Evolutionary conservation across 1,140 invertebrate species (phyloP).

Genomic region (Lordiphosa stackelbergi): DNA sequence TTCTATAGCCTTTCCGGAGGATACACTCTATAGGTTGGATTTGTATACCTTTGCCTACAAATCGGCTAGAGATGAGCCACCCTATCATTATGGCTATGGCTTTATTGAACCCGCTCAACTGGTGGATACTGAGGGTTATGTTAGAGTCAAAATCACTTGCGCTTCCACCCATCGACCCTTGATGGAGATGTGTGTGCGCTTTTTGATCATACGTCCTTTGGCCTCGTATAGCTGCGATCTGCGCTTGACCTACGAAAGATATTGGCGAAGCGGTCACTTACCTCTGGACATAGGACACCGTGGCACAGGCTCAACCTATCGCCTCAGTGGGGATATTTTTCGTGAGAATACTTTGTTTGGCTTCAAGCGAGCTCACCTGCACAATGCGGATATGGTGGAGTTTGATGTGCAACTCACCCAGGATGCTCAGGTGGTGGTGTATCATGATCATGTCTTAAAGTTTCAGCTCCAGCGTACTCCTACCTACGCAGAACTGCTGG

Average conservation of each 20-base stretch:
- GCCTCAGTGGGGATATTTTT: conserved; percentile 1
- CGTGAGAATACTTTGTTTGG: conserved; percentile 58
- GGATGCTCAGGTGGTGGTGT: conserved; percentile 55
- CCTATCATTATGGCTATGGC: conserved; percentile 59
- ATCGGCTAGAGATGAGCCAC: conserved; percentile 32
- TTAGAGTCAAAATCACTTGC: conserved; percentile 39
- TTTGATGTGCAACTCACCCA: conserved; percentile 60
- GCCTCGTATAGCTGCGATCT: conserved; percentile 17
- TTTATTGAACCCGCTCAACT: conserved; percentile 32
- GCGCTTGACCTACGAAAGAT: conserved; percentile 23
- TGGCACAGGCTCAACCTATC: conserved; percentile 44
- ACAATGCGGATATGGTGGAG: conserved; percentile 59
- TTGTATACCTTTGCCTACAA: conserved; percentile 48
- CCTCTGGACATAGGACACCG: conserved; percentile 50
- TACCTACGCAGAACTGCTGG: conserved; percentile 11
- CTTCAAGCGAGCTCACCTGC: conserved; percentile 18
- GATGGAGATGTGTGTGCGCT: conserved; percentile 41
- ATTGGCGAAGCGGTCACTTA: conserved; percentile 20
- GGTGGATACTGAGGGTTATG: conserved; percentile 29
- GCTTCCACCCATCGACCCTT: conserved; percentile 58
- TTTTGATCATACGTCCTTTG: conserved; percentile 39
- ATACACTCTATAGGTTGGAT: conserved; percentile 43
- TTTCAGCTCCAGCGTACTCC: conserved; percentile 19
- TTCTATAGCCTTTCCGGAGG: conserved; percentile 16
- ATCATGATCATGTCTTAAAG: conserved; percentile 46